Evolutionary conservation across 2,888 invertebrate species (phyloP).

Genomic region (Danaus chrysippus): DNA sequence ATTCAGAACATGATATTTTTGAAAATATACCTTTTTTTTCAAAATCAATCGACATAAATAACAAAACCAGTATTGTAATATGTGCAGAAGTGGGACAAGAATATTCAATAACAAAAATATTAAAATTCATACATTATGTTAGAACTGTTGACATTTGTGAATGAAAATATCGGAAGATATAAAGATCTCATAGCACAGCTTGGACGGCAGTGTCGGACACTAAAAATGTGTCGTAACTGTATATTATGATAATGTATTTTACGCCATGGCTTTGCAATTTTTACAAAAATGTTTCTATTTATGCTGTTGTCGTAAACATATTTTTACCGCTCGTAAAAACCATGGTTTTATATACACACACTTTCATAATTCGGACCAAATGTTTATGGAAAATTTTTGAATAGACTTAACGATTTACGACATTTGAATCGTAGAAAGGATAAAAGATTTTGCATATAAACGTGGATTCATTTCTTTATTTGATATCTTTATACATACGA

Average conservation of each 20-base stretch:
- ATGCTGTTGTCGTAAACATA: constrained; percentile 36
- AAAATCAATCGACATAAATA: too few relatives aligned
- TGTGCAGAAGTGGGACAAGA: too few relatives aligned
- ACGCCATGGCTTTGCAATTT: constrained; percentile 53
- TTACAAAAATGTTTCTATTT: constrained; percentile 47
- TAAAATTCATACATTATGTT: too few relatives aligned
- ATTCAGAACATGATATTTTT: too few relatives aligned
- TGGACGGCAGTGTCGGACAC: constrained; percentile 47
- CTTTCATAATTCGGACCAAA: background rate
- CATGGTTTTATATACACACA: background rate
- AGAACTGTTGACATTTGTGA: background rate
- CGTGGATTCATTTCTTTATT: too few relatives aligned
- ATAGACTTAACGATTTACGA: background rate
- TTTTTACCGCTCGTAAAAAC: constrained; percentile 17
- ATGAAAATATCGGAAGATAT: constrained; percentile 28
- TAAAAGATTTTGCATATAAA: too few relatives aligned
- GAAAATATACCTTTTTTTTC: too few relatives aligned
- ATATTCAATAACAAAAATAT: too few relatives aligned
- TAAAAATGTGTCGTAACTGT: constrained; percentile 55
- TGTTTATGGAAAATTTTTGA: constrained; percentile 5
- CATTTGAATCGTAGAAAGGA: too few relatives aligned
- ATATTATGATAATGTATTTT: constrained; percentile 68
- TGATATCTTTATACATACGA: too few relatives aligned
- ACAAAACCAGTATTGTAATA: too few relatives aligned
- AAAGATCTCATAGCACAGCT: constrained; percentile 41